Evolutionary conservation across 2,797 vertebrate genomes (phyloP), one percentile per base, ranked within the genome.

Genomic region (Sebastolobus altivelis): DNA sequence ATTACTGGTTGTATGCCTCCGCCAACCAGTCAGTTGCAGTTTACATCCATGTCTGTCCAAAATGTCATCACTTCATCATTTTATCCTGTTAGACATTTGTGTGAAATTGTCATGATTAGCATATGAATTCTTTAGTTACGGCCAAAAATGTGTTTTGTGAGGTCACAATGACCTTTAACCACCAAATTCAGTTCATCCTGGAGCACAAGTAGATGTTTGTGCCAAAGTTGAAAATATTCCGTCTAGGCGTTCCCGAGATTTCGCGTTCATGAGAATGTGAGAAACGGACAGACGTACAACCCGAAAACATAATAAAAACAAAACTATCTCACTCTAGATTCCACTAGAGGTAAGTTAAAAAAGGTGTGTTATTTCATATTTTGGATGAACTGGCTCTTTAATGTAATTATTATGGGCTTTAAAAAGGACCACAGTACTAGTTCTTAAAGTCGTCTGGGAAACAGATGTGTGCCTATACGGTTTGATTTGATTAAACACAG

Each of bases 391-490:
- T 33, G 22, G 9, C 8, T 8, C 31, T 72, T 60, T 18, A 66
- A 70, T 33, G 16, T 37, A 43, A 62, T 75, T 2, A 63, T 63
- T 37, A 16, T 37, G 8, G n/a, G 3, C 35, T 33, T 56, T 37
- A 60, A 31, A 68, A 49, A 35, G 5, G 13, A 79, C 12, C 49
- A 35, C 46, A 60, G 46, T 25, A 62, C 35, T 55, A 16, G 6
- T 25, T 65, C 14, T 52, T 52, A 13, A 37, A 33, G 31, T 14
- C 40, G 65, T n/a, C 59, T 84, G 77, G 29, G 49, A 73, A 85
- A 75, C 82, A 80, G 68, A 84, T 84, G 79, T 77, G 54, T 8
- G 35, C 75, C 65, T 52, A 14, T 68, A 61, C 14, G 69, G 20
- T 71, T 62, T 22, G 8, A 70, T 81, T 65, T 75, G 40, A 65